These are phyloP conservation scores for Hemistola chrysoprasaria DNA, from an alignment of 2,888 invertebrate species.

Conservation along the genomic window DNA sequence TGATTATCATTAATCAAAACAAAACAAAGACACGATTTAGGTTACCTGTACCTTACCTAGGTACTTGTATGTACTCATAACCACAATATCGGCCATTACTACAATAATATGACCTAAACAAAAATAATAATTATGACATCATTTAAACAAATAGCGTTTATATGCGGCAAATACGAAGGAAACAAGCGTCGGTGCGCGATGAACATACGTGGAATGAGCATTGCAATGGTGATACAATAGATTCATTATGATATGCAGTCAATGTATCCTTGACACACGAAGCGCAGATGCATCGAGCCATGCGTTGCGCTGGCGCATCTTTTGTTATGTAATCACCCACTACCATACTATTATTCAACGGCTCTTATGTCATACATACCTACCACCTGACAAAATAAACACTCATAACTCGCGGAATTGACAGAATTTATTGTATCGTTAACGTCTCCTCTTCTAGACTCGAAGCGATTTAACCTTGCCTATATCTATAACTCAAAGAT, in stretches of 20 bases:
- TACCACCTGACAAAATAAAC: constrained; percentile 33
- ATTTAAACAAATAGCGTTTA: constrained; percentile 16
- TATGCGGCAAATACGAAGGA: constrained; percentile 28
- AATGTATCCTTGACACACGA: constrained; percentile 73
- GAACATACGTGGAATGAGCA: constrained; percentile 35
- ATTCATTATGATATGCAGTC: constrained; percentile 55
- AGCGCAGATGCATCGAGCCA: constrained; percentile 29
- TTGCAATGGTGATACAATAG: constrained; percentile 61
- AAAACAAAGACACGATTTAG: too few species aligned
- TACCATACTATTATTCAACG: constrained; percentile 49
- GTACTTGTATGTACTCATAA: too few species aligned
- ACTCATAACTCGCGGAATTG: constrained; percentile 13
- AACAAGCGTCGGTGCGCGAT: constrained; percentile 21
- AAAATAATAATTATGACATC: constrained; percentile 7
- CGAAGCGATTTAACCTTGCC: constrained; percentile 21
- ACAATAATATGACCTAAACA: constrained; percentile 3
- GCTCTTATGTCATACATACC: constrained; percentile 49
- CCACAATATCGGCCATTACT: too few species aligned
- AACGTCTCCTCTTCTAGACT: constrained; percentile 4
- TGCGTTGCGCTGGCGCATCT: constrained; percentile 37
- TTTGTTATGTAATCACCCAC: constrained; percentile 66
- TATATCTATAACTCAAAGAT: constrained; percentile 2
- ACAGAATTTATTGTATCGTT: constrained; percentile 7
- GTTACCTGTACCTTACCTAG: too few species aligned
- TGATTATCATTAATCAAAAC: too few species aligned